Conservation (phyloP, 2,888 invertebrate species). For the Cactoblastis cactorum region DNA sequence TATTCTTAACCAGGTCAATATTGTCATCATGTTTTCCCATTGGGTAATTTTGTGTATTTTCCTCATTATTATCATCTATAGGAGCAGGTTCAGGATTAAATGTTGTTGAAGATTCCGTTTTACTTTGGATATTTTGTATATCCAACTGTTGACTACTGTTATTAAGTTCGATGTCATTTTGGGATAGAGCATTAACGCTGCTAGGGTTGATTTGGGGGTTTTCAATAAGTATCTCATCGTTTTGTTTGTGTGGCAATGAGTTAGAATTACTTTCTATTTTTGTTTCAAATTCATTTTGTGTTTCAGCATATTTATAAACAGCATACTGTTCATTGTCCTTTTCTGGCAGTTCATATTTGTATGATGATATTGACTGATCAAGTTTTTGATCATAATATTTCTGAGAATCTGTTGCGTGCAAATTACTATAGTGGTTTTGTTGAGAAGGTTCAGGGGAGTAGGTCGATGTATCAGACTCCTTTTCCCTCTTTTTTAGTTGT, state of each 20-base stretch:
- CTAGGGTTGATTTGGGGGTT: neutral
- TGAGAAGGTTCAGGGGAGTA: neutral
- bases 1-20: neutral
- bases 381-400: neutral
- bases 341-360: conserved; percentile 33
- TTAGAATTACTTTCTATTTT: conserved; percentile 2
- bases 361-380: conserved; percentile 15
- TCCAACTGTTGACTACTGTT: neutral
- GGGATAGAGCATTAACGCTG: neutral
- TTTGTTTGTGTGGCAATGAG: neutral
- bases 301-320: conserved; percentile 16
- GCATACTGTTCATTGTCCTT: conserved; percentile 26
- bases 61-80: neutral
- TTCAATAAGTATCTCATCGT: neutral
- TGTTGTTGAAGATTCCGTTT: neutral
- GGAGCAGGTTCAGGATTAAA: neutral
- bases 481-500: conserved; percentile 51
- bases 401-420: neutral
- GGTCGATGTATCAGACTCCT: conserved; percentile 21
- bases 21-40: neutral
- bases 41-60: neutral
- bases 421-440: neutral
- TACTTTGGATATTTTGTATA: neutral
- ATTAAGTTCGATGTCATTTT: conserved; percentile 10
- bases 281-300: conserved; percentile 15